These are phyloP conservation scores for Lithophane leautieri DNA, from an alignment of 2,888 invertebrate species.

Conservation along the genomic window DNA sequence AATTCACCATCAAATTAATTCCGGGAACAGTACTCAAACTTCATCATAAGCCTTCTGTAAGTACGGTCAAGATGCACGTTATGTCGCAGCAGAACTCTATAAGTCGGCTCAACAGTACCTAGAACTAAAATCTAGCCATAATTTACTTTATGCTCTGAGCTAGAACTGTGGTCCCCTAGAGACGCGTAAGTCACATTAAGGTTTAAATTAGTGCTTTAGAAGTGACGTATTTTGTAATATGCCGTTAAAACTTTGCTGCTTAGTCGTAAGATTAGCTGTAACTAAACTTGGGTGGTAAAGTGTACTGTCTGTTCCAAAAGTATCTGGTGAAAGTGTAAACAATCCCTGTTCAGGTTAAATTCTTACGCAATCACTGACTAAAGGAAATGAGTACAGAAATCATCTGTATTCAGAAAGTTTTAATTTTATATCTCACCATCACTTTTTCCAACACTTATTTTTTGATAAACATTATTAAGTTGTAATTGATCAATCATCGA, in stretches of 20 bases:
- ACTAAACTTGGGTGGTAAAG: slow-evolving; percentile 3
- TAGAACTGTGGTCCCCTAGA: slow-evolving; percentile 44
- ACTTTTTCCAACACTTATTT: too few relatives aligned
- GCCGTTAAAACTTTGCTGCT: slow-evolving; percentile 28
- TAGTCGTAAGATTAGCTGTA: slow-evolving; percentile 1
- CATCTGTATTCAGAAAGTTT: not conserved
- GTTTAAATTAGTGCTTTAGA: slow-evolving; percentile 41
- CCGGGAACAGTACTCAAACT: slow-evolving; percentile 12
- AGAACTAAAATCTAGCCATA: slow-evolving; percentile 34
- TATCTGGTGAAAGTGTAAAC: not conserved
- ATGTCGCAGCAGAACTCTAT: slow-evolving; percentile 5
- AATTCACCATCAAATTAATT: slow-evolving; percentile 28
- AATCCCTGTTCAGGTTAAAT: not conserved
- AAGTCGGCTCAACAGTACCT: slow-evolving; percentile 17
- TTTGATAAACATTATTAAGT: too few relatives aligned
- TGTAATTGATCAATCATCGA: too few relatives aligned
- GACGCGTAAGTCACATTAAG: slow-evolving; percentile 43
- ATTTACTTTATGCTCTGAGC: slow-evolving; percentile 53
- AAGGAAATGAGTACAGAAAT: not conserved
- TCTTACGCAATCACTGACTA: not conserved
- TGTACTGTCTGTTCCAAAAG: not conserved
- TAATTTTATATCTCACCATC: not conserved
- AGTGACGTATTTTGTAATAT: slow-evolving; percentile 49
- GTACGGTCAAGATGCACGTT: slow-evolving; percentile 23
- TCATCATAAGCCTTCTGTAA: slow-evolving; percentile 17